phyloP scores from a whole-genome alignment of 2,797 vertebrate genomes.

The Sebastes baramenuke region DNA sequence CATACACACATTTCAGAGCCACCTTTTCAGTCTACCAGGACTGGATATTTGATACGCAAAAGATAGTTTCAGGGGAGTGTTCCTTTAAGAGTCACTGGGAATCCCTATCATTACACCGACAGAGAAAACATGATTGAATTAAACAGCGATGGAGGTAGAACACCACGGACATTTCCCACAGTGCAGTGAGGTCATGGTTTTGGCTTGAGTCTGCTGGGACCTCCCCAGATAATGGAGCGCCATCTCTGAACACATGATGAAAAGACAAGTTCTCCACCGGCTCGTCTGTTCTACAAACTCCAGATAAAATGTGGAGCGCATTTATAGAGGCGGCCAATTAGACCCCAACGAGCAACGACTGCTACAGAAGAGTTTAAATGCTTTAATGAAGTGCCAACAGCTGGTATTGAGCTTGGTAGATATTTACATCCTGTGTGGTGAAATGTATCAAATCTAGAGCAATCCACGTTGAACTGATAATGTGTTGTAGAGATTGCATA shows the following conservation, averaged over 20 bases:
- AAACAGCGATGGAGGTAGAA: conserved; percentile 62
- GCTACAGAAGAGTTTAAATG: conserved; percentile 8
- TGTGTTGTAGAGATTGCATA: no score
- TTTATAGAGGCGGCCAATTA: conserved; percentile 11
- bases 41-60: neutral
- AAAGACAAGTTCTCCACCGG: conserved; percentile 49
- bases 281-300: conserved; percentile 25
- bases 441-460: neutral
- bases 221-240: conserved; percentile 64
- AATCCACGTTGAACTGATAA: neutral
- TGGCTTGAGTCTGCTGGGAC: conserved; percentile 44
- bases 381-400: conserved; percentile 41
- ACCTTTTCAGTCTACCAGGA: neutral
- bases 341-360: conserved; percentile 38
- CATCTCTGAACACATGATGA: conserved; percentile 60
- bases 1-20: neutral
- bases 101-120: conserved; percentile 53
- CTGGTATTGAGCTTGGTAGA: neutral
- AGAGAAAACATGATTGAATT: conserved; percentile 64
- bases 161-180: conserved; percentile 59
- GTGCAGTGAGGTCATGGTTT: conserved; percentile 73
- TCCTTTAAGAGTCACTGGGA: conserved; percentile 32
- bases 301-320: neutral
- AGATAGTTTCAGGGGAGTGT: neutral
- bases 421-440: neutral